Conservation (phyloP, 2,888 invertebrate species). For the Taenaris catops region DNA sequence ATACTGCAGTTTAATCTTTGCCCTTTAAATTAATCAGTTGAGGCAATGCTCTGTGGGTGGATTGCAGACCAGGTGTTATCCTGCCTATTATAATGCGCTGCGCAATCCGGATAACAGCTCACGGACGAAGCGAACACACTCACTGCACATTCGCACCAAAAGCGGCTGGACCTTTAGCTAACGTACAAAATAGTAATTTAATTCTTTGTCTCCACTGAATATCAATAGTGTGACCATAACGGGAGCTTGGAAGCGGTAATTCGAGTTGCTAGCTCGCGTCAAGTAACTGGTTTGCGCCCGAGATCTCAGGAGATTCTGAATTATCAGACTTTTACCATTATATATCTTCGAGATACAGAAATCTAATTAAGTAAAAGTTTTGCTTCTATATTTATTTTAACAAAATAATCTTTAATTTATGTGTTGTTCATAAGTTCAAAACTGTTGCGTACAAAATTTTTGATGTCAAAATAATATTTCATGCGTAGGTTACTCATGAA, state of each 20-base stretch:
- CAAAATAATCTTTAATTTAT: too few species aligned
- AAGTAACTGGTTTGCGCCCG: conserved; percentile 19
- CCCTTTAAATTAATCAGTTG: too few species aligned
- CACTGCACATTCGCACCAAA: conserved; percentile 19
- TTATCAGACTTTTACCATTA: too few species aligned
- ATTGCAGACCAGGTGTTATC: conserved; percentile 55
- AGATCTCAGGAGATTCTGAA: conserved; percentile 10
- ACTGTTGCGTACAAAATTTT: too few species aligned
- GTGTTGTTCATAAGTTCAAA: too few species aligned
- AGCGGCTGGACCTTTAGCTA: too few species aligned
- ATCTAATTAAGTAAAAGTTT: too few species aligned
- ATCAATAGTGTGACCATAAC: conserved; percentile 36
- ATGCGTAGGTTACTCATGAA: too few species aligned
- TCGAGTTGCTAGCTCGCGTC: conserved; percentile 28
- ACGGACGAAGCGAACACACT: conserved; percentile 20
- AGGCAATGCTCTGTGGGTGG: conserved; percentile 18
- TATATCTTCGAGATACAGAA: too few species aligned
- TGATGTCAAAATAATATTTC: too few species aligned
- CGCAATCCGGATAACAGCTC: conserved; percentile 30
- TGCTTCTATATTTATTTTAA: too few species aligned
- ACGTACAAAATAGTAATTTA: conserved; percentile 38
- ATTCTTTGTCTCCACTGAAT: conserved; percentile 37
- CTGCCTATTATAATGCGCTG: conserved; percentile 55
- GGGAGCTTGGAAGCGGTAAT: conserved; percentile 36
- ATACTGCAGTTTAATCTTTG: too few species aligned